Base-by-base conservation (phyloP, 2,888 invertebrate species). In the Agrotis ipsilon region DNA sequence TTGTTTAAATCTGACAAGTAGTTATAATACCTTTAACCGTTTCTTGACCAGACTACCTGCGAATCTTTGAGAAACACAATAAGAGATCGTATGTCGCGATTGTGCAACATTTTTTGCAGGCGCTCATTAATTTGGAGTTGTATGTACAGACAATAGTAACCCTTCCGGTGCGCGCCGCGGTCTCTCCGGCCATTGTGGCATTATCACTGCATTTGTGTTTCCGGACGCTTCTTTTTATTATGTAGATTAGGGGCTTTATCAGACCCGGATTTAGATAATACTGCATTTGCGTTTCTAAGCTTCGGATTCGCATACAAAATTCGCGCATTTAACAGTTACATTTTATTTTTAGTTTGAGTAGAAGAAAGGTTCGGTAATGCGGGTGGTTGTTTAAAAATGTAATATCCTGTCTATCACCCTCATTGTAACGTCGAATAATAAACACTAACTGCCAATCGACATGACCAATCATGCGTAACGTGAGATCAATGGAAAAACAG, bases 111-210 rank as follows among this genome's bases (percentile, higher is more conserved):
- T 96, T 96, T 96, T 96, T 95, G 91, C 92, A 88, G 87, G 82
- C 87, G 89, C 94, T 96, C 96, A 96, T 96, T 96, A 96, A 96
- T 95, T 96, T 95, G 93, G 91, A 93, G 92, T 91, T 91, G 93
- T 92, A 91, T 90, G 90, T 91, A 89, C 94, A 93, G 92, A 95
- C 94, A 95, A 94, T 92, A 87, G 88, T 90, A 93, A 94, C 96
- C 96, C 95, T 95, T 92, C 91, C 89, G 86, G 82, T 86, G 88
- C 86, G 66, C 85, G 63, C 72, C 90, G 91, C 89, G 91, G 92
- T 90, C 90, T 91, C 86, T 74, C 71, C 81, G 82, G 81, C 92
- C 89, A 91, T 95, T 94, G 94, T 93, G 85, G 87, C 88, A 90
- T 92, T 93, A 93, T 93, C 93, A 92, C 90, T 91, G 94, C 92